phyloP scores from a whole-genome alignment of 2,113 vertebrate genomes.

The Zingel zingel region DNA sequence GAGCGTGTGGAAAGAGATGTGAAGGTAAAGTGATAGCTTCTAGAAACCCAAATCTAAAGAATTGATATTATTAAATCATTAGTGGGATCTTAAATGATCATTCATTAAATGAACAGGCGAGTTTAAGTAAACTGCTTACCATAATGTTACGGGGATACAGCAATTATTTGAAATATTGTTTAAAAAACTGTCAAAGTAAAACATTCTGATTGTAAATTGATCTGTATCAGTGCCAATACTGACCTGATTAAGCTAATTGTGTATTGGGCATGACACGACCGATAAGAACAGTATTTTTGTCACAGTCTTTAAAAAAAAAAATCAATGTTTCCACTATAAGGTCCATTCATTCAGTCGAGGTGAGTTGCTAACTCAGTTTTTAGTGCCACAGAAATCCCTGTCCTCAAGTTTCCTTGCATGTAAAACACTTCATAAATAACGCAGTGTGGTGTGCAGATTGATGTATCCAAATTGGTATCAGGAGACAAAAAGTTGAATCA shows the following conservation, averaged over 20 bases:
- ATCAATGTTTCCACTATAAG: neutral
- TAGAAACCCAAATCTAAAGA: constrained; percentile 6
- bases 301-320: neutral
- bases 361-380: neutral
- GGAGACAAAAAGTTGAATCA: neutral
- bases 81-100: neutral
- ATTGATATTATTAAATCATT: constrained; percentile 22
- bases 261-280: neutral
- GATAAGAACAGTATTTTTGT: neutral
- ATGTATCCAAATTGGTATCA: neutral
- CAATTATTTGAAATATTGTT: neutral
- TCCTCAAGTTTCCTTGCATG: neutral
- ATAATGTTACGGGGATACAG: neutral
- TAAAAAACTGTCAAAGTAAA: neutral
- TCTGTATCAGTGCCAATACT: neutral
- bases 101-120: neutral
- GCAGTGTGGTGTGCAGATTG: neutral
- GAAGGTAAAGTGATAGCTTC: constrained; percentile 18
- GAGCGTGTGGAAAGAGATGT: constrained; percentile 3
- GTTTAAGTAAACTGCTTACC: neutral
- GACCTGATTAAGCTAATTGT: neutral
- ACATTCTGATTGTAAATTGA: neutral
- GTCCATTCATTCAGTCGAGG: neutral
- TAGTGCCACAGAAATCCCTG: neutral
- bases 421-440: neutral